phyloP scores from a whole-genome alignment of 2,888 invertebrate genomes.

The Phengaris alcon region DNA sequence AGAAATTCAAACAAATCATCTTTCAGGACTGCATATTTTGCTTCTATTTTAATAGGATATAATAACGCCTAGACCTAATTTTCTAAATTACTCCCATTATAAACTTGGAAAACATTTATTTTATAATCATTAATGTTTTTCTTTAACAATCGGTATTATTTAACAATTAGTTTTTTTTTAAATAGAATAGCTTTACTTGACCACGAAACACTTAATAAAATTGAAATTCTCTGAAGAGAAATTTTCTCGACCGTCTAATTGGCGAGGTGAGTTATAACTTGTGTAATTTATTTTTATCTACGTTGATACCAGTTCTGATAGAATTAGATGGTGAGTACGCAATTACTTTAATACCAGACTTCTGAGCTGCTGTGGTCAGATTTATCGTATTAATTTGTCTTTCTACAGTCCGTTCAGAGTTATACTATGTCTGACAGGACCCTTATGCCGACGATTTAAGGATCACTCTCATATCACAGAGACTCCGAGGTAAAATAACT shows the following conservation, averaged over 20 bases:
- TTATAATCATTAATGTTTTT: background rate
- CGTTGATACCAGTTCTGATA: background rate
- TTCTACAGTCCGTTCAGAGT: no score
- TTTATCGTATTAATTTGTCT: background rate
- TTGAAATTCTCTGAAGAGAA: conserved; percentile 4
- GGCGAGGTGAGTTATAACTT: conserved; percentile 7
- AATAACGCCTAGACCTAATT: background rate
- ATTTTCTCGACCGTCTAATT: background rate
- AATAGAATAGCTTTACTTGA: background rate
- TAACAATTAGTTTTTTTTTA: background rate
- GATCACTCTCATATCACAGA: no score
- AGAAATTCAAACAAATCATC: conserved; percentile 18
- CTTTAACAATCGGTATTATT: background rate
- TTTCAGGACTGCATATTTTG: conserved; percentile 10
- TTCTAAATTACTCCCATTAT: background rate
- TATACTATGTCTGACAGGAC: no score
- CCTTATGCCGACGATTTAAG: no score
- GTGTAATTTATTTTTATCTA: conserved; percentile 9
- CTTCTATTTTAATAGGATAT: background rate
- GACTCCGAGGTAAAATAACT: no score
- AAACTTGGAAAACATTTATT: background rate
- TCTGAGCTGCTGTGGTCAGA: background rate
- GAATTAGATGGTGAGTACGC: conserved; percentile 7
- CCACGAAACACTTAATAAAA: background rate
- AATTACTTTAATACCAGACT: conserved; percentile 5